Evolutionary conservation across 1,140 invertebrate species (phyloP).

Genomic region (Aphis gossypii): DNA sequence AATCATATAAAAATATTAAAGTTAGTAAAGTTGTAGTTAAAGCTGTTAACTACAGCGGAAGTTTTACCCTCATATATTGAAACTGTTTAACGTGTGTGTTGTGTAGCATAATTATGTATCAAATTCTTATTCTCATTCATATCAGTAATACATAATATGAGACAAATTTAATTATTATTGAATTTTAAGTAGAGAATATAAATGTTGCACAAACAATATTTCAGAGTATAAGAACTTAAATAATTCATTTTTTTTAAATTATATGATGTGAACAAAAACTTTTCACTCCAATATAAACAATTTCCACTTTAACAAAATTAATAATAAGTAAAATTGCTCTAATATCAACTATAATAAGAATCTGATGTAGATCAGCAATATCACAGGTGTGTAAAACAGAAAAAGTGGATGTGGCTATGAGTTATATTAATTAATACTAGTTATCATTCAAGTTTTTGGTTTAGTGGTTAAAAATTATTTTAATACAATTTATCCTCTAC

Average conservation of each 20-base stretch:
- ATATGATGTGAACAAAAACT: neutral
- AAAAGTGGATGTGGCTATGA: no score
- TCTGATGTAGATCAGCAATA: no score
- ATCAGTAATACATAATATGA: neutral
- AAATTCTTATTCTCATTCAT: neutral
- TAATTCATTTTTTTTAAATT: neutral
- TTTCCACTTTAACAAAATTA: no score
- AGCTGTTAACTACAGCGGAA: no score
- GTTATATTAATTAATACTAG: no score
- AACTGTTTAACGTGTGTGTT: no score
- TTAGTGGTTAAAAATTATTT: neutral
- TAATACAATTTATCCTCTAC: neutral
- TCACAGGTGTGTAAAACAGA: no score
- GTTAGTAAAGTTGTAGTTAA: no score
- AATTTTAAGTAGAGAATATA: neutral
- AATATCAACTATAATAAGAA: no score
- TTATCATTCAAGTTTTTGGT: neutral
- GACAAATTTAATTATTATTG: neutral
- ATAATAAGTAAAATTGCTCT: no score
- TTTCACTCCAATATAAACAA: no score
- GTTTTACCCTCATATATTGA: no score
- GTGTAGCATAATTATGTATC: neutral
- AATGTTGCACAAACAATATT: neutral
- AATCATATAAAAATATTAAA: slow-evolving; percentile 59
- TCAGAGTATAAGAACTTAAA: neutral